phyloP scores from a whole-genome alignment of 2,888 invertebrate species.

The Melinopterus prodromus region DNA sequence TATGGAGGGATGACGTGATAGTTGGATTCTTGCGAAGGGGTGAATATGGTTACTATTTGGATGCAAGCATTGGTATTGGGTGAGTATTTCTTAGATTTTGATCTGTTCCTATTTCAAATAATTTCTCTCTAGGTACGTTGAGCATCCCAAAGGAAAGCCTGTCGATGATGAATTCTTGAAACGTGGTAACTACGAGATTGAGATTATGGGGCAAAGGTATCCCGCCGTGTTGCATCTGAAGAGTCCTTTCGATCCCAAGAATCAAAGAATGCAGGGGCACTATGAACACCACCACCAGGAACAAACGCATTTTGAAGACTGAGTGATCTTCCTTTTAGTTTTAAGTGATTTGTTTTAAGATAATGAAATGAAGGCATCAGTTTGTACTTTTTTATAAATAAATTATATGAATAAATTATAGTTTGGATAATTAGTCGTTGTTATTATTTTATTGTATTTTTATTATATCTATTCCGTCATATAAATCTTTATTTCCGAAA shows the following conservation, averaged over 20 bases:
- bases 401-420: not conserved
- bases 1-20: constrained; percentile 78
- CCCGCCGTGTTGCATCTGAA: constrained; percentile 74
- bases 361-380: not conserved
- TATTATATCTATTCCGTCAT: too few species aligned
- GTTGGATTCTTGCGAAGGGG: constrained; percentile 85
- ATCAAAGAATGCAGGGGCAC: constrained; percentile 76
- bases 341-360: not conserved
- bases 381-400: not conserved
- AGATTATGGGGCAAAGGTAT: constrained; percentile 78
- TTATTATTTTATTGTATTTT: not conserved
- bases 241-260: constrained; percentile 85
- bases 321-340: constrained; percentile 39
- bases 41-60: constrained; percentile 75
- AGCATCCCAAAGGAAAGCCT: constrained; percentile 65
- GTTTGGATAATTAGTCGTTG: not conserved
- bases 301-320: constrained; percentile 60
- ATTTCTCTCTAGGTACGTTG: constrained; percentile 62
- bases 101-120: not conserved
- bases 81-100: constrained; percentile 54
- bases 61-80: constrained; percentile 69
- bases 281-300: constrained; percentile 63
- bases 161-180: constrained; percentile 74
- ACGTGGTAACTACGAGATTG: constrained; percentile 79
- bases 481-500: too few species aligned